Evolutionary conservation across 2,888 invertebrate species (phyloP).

Genomic region (Nemapogon koenigi): DNA sequence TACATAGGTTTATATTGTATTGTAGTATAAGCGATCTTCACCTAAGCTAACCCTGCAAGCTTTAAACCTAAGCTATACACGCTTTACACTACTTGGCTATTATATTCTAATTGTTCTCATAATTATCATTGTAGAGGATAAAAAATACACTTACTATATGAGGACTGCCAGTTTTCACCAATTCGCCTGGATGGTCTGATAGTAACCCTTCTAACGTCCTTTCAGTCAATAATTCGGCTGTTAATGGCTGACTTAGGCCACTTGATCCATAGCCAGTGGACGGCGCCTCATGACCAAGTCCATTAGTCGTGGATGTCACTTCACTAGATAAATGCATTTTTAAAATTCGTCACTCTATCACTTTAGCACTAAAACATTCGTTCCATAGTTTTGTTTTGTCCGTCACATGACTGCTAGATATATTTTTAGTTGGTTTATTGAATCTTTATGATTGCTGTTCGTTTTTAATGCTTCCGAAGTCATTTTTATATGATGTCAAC

Average conservation of each 20-base stretch:
- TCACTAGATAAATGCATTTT: constrained; percentile 83
- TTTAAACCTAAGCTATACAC: too few species aligned
- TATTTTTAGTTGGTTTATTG: too few species aligned
- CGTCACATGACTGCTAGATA: constrained; percentile 54
- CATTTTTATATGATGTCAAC: too few species aligned
- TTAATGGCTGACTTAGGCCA: constrained; percentile 68
- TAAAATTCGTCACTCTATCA: constrained; percentile 21
- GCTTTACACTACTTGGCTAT: too few species aligned
- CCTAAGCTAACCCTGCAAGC: too few species aligned
- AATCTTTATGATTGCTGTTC: too few species aligned
- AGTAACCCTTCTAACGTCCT: constrained; percentile 83
- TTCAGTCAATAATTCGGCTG: constrained; percentile 83
- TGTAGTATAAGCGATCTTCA: too few species aligned
- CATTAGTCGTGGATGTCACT: constrained; percentile 74
- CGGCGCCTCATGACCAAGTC: constrained; percentile 55
- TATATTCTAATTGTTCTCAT: too few species aligned
- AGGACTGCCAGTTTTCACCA: constrained; percentile 94
- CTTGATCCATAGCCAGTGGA: constrained; percentile 48
- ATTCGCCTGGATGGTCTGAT: constrained; percentile 90
- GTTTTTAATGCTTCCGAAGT: too few species aligned
- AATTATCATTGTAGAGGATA: too few species aligned
- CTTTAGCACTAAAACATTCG: constrained; percentile 14
- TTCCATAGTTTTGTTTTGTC: constrained; percentile 18
- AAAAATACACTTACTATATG: constrained; percentile 74
- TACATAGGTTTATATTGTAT: too few species aligned